Percentiles rank a stretch among this genome's conserved stretches.
These are phyloP conservation scores for Oceanodroma leucorhoa DNA, from an alignment of 2,797 vertebrate species.

Conservation along the genomic window DNA sequence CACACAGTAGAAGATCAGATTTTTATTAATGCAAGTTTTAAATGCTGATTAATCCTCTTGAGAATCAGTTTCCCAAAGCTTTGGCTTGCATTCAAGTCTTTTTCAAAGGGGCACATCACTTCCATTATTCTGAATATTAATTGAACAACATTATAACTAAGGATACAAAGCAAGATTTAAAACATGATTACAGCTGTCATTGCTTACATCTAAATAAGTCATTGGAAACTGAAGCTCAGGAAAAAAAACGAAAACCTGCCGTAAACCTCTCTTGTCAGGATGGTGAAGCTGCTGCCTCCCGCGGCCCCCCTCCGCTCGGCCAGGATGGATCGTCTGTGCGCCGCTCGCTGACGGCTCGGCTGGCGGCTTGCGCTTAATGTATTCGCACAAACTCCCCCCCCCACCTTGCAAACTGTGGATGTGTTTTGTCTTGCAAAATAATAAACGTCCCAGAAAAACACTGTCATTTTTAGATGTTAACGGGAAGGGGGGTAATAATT, in stretches of 20 bases:
- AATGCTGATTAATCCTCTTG: constrained; percentile 87
- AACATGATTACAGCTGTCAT: constrained; percentile 78
- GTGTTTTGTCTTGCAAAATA: constrained; percentile 26
- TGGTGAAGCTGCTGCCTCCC: not conserved
- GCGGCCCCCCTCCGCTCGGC: accelerated
- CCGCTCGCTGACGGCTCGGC: not conserved
- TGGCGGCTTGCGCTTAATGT: not conserved
- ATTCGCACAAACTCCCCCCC: not conserved
- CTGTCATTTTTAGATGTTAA: not conserved
- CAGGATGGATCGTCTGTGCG: not conserved
- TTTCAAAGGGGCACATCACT: constrained; percentile 78
- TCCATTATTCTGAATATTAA: constrained; percentile 85
- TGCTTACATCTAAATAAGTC: constrained; percentile 80
- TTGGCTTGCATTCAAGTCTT: constrained; percentile 80
- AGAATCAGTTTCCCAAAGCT: constrained; percentile 84
- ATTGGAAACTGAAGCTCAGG: constrained; percentile 66
- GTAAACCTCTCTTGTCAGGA: constrained; percentile 44
- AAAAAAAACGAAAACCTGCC: not conserved
- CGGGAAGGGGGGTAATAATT: not conserved
- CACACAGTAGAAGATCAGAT: constrained; percentile 81
- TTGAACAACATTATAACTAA: constrained; percentile 81
- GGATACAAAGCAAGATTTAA: constrained; percentile 81
- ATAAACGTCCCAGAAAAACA: not conserved
- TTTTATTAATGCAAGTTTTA: constrained; percentile 91
- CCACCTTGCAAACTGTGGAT: not conserved